Conservation (phyloP, 2,113 vertebrate genomes). For the Crotalus tigris region DNA sequence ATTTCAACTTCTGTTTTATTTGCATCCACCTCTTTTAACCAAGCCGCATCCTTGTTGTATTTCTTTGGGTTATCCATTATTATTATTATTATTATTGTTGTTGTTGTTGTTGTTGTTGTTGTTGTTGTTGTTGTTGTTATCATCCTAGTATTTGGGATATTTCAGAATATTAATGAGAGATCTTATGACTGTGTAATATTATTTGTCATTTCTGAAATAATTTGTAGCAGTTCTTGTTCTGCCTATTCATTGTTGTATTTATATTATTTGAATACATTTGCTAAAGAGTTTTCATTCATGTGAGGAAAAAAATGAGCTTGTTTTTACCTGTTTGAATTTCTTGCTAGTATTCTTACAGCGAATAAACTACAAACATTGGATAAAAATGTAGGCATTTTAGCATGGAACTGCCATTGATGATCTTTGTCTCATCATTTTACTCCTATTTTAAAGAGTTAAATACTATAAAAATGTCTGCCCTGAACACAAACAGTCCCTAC, state of each 20-base stretch:
- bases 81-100: too few relatives aligned
- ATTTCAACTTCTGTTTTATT: too few relatives aligned
- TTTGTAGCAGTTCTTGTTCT: conserved; percentile 5
- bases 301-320: neutral
- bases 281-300: neutral
- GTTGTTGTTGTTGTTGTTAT: too few relatives aligned
- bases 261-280: neutral
- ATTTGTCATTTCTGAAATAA: conserved; percentile 39
- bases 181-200: neutral
- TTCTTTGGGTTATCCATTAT: too few relatives aligned
- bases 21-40: too few relatives aligned
- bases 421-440: neutral
- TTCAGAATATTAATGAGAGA: conserved; percentile 48
- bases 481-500: neutral
- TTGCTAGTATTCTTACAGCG: neutral
- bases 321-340: neutral
- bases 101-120: too few relatives aligned
- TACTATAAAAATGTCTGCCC: neutral
- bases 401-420: neutral
- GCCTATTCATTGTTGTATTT: neutral
- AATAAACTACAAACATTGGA: neutral
- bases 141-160: conserved; percentile 36
- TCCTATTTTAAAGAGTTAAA: neutral
- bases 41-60: too few relatives aligned
- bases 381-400: neutral